Base-by-base conservation (phyloP, 92 coral and sea anemone species). In the Diadumene lineata region DNA sequence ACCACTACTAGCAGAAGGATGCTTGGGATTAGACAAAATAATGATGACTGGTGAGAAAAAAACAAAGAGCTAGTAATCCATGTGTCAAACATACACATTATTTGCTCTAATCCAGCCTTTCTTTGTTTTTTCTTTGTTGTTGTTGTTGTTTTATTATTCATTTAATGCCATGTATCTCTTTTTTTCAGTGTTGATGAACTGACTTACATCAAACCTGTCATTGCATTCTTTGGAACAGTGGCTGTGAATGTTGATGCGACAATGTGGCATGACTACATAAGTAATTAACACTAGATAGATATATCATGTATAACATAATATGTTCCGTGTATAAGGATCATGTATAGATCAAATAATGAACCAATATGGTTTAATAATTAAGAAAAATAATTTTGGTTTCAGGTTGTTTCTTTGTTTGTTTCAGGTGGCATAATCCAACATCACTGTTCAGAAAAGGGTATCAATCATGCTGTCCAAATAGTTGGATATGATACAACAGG, bases 191-290 rank as follows among this genome's bases (percentile, higher is more conserved):
- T 34, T 23, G 58, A 76, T 21, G 96, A 87, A 72, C 13, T 1
- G 21, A 11, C 50, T 0, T 50, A 50, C 1, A 84, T 88, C 88
- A 84, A 84, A 80, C 83, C 72, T 11, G 15, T 81, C 3, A 60
- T 87, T 33, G 90, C 90, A 22, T 64, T 31, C 4, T 78, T 82
- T 66, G 98, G 98, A 51, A 87, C 98, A 7, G 75, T 92, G 74
- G 94, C 89, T n/a, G 96, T 94, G 18, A 86, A 87, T 66, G 97
- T 94, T 10, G 90, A 94, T 69, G 97, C 98, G 0, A 89, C 93
- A 1, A 75, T 92, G 88, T 91, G 98, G 98, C 98, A 94, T 76
- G 98, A 94, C 66, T 94, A 94, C 63, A 48, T 94, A 28, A 92
- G 98, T 94, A 77, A 31, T n/a, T 74, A 21, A 53, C 58, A 53